phyloP scores from a whole-genome alignment of 1,140 invertebrate genomes.

The Medauroidea extradentata region DNA sequence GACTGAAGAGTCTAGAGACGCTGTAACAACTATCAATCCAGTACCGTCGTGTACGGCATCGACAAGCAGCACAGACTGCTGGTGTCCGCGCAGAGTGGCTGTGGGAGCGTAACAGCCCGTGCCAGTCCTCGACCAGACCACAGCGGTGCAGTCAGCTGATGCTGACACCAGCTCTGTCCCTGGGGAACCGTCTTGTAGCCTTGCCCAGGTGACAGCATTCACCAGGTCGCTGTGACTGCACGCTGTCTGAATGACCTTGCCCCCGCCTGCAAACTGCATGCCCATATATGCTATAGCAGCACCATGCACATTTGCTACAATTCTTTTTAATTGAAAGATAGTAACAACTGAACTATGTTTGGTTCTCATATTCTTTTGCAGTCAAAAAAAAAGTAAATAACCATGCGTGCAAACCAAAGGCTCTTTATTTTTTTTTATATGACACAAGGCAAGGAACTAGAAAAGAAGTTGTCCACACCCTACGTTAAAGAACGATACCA shows the following conservation, averaged over 20 bases:
- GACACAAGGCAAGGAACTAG: too few species aligned
- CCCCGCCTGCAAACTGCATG: conserved; percentile 26
- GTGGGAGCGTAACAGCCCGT: conserved; percentile 38
- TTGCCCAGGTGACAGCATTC: conserved; percentile 75
- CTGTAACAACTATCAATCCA: conserved; percentile 53
- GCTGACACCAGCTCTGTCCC: conserved; percentile 65
- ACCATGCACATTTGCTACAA: too few species aligned
- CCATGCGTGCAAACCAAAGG: too few species aligned
- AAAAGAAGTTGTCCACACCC: too few species aligned
- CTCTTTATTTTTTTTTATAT: too few species aligned
- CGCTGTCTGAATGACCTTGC: conserved; percentile 53
- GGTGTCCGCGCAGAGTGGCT: conserved; percentile 49
- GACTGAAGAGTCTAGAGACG: conserved; percentile 58
- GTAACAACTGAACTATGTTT: too few species aligned
- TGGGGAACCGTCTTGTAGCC: conserved; percentile 30
- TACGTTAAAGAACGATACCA: too few species aligned
- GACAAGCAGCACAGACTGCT: conserved; percentile 55
- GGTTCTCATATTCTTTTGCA: too few species aligned
- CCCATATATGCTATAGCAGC: too few species aligned
- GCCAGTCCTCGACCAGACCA: conserved; percentile 60
- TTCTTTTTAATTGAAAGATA: too few species aligned
- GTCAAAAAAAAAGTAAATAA: too few species aligned
- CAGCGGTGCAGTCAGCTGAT: conserved; percentile 66
- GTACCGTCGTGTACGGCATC: conserved; percentile 49
- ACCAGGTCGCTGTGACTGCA: conserved; percentile 59